phyloP scores from a whole-genome alignment of 2,113 vertebrate species.

The Carlito syrichta region DNA sequence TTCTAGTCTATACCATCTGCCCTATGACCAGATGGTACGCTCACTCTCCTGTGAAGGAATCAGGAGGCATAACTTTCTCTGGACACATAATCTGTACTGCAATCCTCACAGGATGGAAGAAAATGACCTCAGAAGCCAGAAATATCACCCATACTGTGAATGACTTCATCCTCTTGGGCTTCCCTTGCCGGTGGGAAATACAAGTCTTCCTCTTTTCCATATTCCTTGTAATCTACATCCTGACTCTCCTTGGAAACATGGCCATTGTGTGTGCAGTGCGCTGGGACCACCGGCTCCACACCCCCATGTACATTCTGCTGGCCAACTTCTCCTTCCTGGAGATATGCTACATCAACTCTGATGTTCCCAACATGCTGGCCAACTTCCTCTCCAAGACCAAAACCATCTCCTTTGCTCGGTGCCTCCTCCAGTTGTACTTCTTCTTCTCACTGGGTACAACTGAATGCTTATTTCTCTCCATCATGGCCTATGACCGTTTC shows the following conservation, averaged over 20 bases:
- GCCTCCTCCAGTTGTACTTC: conserved; percentile 70
- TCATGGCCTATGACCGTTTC: conserved; percentile 72
- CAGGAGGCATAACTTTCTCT: background rate
- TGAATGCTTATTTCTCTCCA: conserved; percentile 72
- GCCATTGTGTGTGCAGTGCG: conserved; percentile 63
- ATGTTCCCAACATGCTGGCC: conserved; percentile 78
- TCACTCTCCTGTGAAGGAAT: background rate
- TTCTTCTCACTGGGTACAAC: conserved; percentile 71
- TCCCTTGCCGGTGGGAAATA: conserved; percentile 65
- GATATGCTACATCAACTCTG: conserved; percentile 74
- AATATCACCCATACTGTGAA: conserved; percentile 41
- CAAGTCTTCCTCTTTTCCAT: conserved; percentile 57
- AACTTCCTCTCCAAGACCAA: conserved; percentile 71
- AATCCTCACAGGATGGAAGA: conserved; percentile 30
- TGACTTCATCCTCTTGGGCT: conserved; percentile 78
- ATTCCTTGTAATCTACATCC: conserved; percentile 63
- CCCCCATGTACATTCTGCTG: conserved; percentile 78
- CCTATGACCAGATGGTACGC: background rate
- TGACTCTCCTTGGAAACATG: conserved; percentile 73
- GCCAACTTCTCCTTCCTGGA: conserved; percentile 75
- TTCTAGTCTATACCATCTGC: background rate
- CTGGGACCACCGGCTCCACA: conserved; percentile 58
- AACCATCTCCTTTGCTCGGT: conserved; percentile 48
- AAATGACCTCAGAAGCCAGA: conserved; percentile 33
- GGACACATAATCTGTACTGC: background rate